Base-by-base conservation (phyloP, 2,797 vertebrate species). In the Strix occidentalis region DNA sequence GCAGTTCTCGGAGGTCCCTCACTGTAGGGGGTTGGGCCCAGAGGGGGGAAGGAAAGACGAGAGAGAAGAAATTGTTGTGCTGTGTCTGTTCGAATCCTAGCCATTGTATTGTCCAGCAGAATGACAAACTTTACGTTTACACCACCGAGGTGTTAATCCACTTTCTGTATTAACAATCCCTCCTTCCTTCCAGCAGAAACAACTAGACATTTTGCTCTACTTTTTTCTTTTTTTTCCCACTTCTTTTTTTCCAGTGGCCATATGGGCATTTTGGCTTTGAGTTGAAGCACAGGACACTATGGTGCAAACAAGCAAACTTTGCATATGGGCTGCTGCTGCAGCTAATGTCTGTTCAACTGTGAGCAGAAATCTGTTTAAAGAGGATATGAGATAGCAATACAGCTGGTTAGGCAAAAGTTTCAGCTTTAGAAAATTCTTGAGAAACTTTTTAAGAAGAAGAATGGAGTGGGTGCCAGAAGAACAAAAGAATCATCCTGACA, bases 201-300 rank as follows among this genome's bases (percentile, higher is more conserved):
- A 91, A 53, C 39, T 77, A 58, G 64, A 53, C 39, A 24, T 81
- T 91, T 93, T 69, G 64, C 24, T 89, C 54, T 72, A 8, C 1
- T 3, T 45, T 29, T 11, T 26, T 17, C 68, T n/a, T 2, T 35
- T 66, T 29, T 28, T 10, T 16, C 29, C 18, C 12, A 24, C 24
- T 54, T 31, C 9, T 68, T 54, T 93, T 87, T 78, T 63, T 58
- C 76, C 87, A 74, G 56, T 0, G 31, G 81, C 95, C 90, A 94
- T 95, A 89, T 96, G 94, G 89, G 17, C 95, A 78, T 96, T 92
- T 93, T 95, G 94, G 94, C 93, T 96, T 94, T 46, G 84, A 94
- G 69, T 57, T 28, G 78, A 91, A 89, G 88, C 87, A 54, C 58
- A 64, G 96, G 94, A 94, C 92, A 91, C 81, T 35, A 7, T 11